Percentiles rank a stretch among this genome's conserved stretches.
These are phyloP conservation scores for Ambastaia sidthimunki DNA, from an alignment of 2,797 vertebrate species.

Conservation along the genomic window DNA sequence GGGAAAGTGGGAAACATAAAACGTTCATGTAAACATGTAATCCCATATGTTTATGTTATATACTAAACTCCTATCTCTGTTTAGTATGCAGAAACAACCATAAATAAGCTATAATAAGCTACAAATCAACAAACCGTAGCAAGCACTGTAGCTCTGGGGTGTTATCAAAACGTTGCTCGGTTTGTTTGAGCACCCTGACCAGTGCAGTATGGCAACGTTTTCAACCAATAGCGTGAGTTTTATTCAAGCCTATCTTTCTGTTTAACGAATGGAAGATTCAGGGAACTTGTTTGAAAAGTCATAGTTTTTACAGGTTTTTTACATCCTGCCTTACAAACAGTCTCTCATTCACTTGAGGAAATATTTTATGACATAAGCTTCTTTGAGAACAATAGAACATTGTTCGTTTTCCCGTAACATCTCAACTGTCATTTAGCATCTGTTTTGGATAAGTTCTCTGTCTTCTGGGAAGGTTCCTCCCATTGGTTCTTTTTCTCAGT, in stretches of 20 bases:
- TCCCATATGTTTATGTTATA: too few relatives aligned
- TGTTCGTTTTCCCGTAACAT: conserved; percentile 34
- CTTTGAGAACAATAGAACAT: conserved; percentile 24
- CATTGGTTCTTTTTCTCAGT: conserved; percentile 4
- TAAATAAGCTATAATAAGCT: too few relatives aligned
- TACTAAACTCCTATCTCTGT: too few relatives aligned
- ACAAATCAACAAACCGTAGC: too few relatives aligned
- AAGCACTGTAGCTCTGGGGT: too few relatives aligned
- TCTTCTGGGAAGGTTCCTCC: conserved; percentile 36
- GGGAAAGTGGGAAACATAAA: too few relatives aligned
- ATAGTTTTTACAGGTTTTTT: conserved; percentile 5
- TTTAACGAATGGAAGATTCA: neutral
- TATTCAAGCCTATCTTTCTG: neutral
- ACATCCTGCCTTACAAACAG: neutral
- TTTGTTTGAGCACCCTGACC: too few relatives aligned
- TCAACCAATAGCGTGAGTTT: too few relatives aligned
- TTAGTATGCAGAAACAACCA: too few relatives aligned
- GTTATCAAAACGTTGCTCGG: too few relatives aligned
- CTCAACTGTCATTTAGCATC: conserved; percentile 34
- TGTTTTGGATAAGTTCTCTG: conserved; percentile 26
- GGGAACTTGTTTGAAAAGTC: neutral
- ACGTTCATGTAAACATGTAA: too few relatives aligned
- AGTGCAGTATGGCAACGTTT: too few relatives aligned
- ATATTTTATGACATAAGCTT: conserved; percentile 11
- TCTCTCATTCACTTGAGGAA: conserved; percentile 15